Percentiles rank a stretch among this genome's conserved stretches.
Evolutionary conservation across 2,888 invertebrate genomes (phyloP).

Genomic region (Clanis bilineata): DNA sequence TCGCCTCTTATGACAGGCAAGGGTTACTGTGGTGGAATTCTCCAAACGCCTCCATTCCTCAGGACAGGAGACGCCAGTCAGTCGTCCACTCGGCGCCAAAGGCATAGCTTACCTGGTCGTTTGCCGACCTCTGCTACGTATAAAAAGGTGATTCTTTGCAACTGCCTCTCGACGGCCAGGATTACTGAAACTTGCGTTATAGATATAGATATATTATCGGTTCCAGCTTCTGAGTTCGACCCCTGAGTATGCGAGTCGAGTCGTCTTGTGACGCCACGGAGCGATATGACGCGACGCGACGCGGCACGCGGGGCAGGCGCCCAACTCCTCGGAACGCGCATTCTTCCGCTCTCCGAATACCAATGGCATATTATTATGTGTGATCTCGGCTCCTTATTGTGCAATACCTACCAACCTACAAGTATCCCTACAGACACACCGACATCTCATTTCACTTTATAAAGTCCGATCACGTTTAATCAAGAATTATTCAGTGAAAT

Average conservation of each 20-base stretch:
- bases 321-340: conserved; percentile 66
- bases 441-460: conserved; percentile 59
- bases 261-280: conserved; percentile 13
- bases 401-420: conserved; percentile 60
- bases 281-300: conserved; percentile 27
- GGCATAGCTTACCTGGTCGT: too few relatives aligned
- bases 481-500: conserved; percentile 22
- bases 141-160: too few relatives aligned
- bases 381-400: conserved; percentile 67
- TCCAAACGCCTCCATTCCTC: too few relatives aligned
- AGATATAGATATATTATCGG: too few relatives aligned
- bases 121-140: too few relatives aligned
- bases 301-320: conserved; percentile 63
- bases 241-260: background rate
- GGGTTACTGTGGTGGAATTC: too few relatives aligned
- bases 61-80: too few relatives aligned
- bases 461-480: conserved; percentile 58
- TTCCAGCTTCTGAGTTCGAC: background rate
- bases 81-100: too few relatives aligned
- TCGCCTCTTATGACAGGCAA: too few relatives aligned
- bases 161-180: too few relatives aligned
- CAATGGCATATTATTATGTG: conserved; percentile 79
- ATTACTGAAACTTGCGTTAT: too few relatives aligned
- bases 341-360: conserved; percentile 73
- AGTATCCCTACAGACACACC: conserved; percentile 40